Conservation (phyloP, 1,140 invertebrate genomes). For the Tetramorium simillimum region DNA sequence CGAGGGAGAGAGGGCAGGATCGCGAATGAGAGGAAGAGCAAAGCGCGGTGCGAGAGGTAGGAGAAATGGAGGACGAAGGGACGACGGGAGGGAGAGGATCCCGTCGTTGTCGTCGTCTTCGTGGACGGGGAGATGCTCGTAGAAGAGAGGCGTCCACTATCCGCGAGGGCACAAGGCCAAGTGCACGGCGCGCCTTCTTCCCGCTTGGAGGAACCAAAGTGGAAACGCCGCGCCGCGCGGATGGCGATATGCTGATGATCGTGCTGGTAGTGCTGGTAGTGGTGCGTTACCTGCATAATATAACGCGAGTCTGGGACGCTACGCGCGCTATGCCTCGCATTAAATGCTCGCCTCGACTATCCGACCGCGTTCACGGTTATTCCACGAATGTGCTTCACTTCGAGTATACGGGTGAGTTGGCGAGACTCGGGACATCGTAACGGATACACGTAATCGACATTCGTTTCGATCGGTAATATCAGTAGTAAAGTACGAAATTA, state of each 20-base stretch:
- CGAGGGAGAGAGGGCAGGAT: conserved; percentile 19
- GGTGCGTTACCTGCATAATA: conserved; percentile 73
- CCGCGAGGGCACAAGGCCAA: conserved; percentile 71
- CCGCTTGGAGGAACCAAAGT: conserved; percentile 57
- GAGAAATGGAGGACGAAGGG: not conserved
- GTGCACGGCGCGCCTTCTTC: conserved; percentile 63
- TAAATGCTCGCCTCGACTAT: conserved; percentile 69
- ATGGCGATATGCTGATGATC: conserved; percentile 50
- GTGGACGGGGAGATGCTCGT: conserved; percentile 38
- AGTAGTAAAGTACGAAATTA: not conserved
- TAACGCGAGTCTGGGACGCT: conserved; percentile 48
- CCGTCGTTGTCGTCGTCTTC: conserved; percentile 26
- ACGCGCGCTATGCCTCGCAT: conserved; percentile 71
- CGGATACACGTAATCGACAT: not conserved
- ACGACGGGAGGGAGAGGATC: conserved; percentile 19
- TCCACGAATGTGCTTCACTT: not conserved
- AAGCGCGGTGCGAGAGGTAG: conserved; percentile 37
- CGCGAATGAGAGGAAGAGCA: conserved; percentile 43
- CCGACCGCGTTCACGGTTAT: not conserved
- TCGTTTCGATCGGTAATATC: not conserved
- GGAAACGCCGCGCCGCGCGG: conserved; percentile 34
- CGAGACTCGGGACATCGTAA: not conserved
- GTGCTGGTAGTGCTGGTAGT: conserved; percentile 34
- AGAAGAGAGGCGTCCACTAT: conserved; percentile 55
- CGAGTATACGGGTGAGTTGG: not conserved